These are phyloP conservation scores for Pantherophis guttatus DNA, from an alignment of 2,113 vertebrate species.

Conservation along the genomic window DNA sequence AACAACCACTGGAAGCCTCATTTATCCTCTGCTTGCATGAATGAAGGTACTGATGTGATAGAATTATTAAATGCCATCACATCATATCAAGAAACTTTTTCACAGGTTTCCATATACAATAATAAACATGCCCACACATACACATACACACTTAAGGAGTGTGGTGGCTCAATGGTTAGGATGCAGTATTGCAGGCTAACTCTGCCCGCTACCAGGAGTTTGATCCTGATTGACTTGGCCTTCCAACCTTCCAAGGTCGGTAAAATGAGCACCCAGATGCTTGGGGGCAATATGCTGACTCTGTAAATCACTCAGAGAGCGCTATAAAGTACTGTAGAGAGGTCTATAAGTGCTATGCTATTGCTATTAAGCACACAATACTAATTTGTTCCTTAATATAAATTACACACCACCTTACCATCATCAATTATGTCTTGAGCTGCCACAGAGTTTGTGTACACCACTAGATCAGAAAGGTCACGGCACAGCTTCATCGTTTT, in stretches of 20 bases:
- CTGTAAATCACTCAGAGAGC: not conserved
- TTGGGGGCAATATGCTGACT: not conserved
- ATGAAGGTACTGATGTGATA: not conserved
- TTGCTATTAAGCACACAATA: not conserved
- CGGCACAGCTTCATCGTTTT: slow-evolving; percentile 95
- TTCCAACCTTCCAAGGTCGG: not conserved
- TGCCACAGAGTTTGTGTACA: slow-evolving; percentile 92
- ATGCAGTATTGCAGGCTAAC: not conserved
- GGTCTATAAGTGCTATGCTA: not conserved
- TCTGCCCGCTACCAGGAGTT: not conserved
- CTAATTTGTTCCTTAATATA: not conserved
- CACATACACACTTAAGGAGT: not conserved
- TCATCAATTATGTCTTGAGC: slow-evolving; percentile 92
- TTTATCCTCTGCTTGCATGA: not conserved
- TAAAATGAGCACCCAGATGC: not conserved
- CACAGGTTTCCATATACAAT: not conserved
- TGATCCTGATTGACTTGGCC: not conserved
- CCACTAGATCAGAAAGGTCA: slow-evolving; percentile 91
- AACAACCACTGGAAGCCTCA: not conserved
- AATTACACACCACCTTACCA: slow-evolving; percentile 67
- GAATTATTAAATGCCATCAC: not conserved
- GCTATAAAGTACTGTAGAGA: not conserved
- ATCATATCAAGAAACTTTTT: not conserved
- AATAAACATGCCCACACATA: not conserved
- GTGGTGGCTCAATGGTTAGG: not conserved